Evolutionary conservation across 2,113 vertebrate genomes (phyloP).

Genomic region (Lagopus leucura): DNA sequence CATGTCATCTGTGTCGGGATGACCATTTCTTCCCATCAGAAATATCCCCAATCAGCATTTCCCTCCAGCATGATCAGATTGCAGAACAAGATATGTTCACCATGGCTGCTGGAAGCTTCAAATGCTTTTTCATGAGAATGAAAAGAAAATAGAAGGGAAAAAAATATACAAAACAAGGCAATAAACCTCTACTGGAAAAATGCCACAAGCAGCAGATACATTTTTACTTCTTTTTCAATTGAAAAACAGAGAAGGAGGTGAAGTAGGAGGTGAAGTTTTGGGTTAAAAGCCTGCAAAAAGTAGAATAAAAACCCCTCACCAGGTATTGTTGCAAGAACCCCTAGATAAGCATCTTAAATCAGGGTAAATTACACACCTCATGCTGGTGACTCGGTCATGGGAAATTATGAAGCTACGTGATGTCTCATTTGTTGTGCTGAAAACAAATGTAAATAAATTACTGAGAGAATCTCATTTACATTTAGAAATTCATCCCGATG

Average conservation of each 20-base stretch:
- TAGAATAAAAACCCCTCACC: slow-evolving; percentile 50
- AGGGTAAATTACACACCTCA: slow-evolving; percentile 82
- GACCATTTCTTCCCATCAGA: neutral
- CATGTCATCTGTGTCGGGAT: neutral
- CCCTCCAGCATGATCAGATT: neutral
- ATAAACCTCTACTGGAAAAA: neutral
- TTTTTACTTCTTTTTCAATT: neutral
- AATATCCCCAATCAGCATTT: neutral
- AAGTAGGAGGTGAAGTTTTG: too few species aligned
- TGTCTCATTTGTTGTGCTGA: slow-evolving; percentile 87
- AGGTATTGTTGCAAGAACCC: slow-evolving; percentile 75
- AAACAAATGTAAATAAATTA: slow-evolving; percentile 90
- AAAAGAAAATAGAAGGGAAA: neutral
- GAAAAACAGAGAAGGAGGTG: neutral
- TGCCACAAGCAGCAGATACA: neutral
- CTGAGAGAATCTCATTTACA: slow-evolving; percentile 84
- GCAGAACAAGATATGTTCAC: neutral
- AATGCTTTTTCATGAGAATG: neutral
- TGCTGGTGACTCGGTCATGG: slow-evolving; percentile 85
- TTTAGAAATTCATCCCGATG: slow-evolving; percentile 80
- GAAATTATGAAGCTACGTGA: slow-evolving; percentile 87
- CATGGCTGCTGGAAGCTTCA: neutral
- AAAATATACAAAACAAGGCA: neutral
- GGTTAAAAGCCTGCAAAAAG: slow-evolving; percentile 28
- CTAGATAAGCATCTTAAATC: slow-evolving; percentile 84